Conservation (phyloP, 2,113 vertebrate species). For the Tragelaphus buxtoni region DNA sequence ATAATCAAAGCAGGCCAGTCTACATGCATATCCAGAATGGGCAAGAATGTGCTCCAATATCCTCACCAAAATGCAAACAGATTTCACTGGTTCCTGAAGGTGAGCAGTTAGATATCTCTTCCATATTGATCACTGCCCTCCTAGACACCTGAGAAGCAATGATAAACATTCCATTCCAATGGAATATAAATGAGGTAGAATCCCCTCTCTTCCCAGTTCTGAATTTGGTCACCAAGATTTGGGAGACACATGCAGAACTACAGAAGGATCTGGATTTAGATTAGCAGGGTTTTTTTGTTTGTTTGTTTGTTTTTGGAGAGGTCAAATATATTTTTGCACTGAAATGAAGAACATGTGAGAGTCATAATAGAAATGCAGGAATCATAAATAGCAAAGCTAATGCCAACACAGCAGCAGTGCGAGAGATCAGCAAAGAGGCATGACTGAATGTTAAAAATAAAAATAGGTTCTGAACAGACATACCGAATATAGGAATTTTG, state of each 20-base stretch:
- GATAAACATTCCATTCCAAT: neutral
- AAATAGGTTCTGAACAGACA: slow-evolving; percentile 70
- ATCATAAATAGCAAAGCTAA: slow-evolving; percentile 73
- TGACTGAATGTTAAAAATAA: slow-evolving; percentile 73
- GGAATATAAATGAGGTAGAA: neutral
- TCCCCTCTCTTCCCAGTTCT: neutral
- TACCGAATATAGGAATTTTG: slow-evolving; percentile 27
- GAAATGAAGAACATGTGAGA: slow-evolving; percentile 66
- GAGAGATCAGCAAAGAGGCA: slow-evolving; percentile 66
- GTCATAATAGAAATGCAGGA: slow-evolving; percentile 52
- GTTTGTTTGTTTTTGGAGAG: slow-evolving; percentile 16
- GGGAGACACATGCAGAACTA: neutral
- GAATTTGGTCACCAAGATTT: neutral
- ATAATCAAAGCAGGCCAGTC: neutral
- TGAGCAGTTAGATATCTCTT: neutral
- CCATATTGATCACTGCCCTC: neutral
- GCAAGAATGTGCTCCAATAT: neutral
- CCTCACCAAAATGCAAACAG: neutral
- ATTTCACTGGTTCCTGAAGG: neutral
- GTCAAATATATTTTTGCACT: slow-evolving; percentile 55
- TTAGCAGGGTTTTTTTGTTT: neutral
- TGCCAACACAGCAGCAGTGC: slow-evolving; percentile 63
- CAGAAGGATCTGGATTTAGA: neutral
- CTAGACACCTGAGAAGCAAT: neutral
- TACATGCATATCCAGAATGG: neutral